Conservation (phyloP, 2,888 invertebrate genomes). For the Phania funesta region DNA sequence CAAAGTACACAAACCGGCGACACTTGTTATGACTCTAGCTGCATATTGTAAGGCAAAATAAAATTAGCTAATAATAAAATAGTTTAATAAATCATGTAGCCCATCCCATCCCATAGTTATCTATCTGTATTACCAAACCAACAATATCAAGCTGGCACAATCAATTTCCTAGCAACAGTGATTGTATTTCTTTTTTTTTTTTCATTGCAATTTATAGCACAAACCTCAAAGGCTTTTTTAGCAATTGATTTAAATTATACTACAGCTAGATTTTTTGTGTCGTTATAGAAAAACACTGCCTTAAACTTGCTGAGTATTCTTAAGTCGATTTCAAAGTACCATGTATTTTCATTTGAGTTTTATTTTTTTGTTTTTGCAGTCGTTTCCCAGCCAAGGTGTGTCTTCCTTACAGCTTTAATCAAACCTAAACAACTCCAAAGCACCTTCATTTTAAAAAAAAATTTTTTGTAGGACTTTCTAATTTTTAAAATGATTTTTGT, state of each 20-base stretch:
- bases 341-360: background rate
- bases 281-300: background rate
- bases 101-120: constrained; percentile 66
- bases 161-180: constrained; percentile 18
- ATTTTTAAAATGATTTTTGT: background rate
- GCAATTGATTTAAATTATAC: constrained; percentile 56
- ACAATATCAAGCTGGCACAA: constrained; percentile 28
- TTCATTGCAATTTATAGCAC: constrained; percentile 27
- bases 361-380: background rate
- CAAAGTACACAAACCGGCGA: background rate
- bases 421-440: constrained; percentile 28
- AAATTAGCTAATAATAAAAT: constrained; percentile 42
- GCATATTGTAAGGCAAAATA: constrained; percentile 6
- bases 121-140: constrained; percentile 33
- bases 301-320: constrained; percentile 48
- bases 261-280: constrained; percentile 6
- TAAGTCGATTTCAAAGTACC: constrained; percentile 10
- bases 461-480: constrained; percentile 46
- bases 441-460: constrained; percentile 43
- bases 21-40: constrained; percentile 23
- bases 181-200: constrained; percentile 27
- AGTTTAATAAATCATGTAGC: constrained; percentile 59
- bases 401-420: constrained; percentile 62
- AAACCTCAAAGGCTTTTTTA: constrained; percentile 51
- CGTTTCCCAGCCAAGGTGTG: constrained; percentile 61